Base-by-base conservation (phyloP, 2,888 invertebrate species). In the Lepidochrysops patricia region DNA sequence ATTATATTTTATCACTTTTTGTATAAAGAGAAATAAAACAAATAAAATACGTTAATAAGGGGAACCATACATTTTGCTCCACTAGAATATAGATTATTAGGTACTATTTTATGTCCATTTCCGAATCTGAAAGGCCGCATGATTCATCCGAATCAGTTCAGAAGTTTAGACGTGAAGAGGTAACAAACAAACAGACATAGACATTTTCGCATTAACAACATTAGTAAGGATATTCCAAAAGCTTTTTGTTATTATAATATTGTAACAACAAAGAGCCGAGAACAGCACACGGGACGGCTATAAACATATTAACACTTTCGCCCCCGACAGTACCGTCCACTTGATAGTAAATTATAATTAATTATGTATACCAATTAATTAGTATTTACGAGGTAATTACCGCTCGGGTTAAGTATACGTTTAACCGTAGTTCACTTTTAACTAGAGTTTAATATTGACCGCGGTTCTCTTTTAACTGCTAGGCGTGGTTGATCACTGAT, bases 371-470 rank as follows among this genome's bases (percentile, higher is more conserved):
- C 70, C 62, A 65, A 66, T 70, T 67, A 69, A 70, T 68, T 62
- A 59, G 65, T 69, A 70, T 74, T 72, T 73, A 73, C 68, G 67
- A 67, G 57, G 65, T 70, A 68, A 72, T 71, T 69, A 74, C 50
- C 15, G 58, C 34, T 50, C n/a, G 34, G 25, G 32, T 32, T 54
- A 12, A 54, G 15, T 15, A 32, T 29, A 1, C 13, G 19, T 19
- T 32, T 54, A 32, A 15, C 27, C 27, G 27, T 9, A 15, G 52
- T 27, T 13, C 15, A 13, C 15, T 37, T 37, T 13, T 15, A 37
- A 23, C 43, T 29, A 19, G 3, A 9, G 43, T 23, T 3, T 6
- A 43, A 4, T 43, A 9, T 43, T 43, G 9, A 43, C 12, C 19
- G 19, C 43, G 19, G 19, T 43, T 43, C 9, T 9, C 19, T 43